Evolutionary conservation across 37 sponge, comb jelly and placozoan species (phyloP), one percentile per base, ranked within the genome.

Genomic region (Ephydatia muelleri): DNA sequence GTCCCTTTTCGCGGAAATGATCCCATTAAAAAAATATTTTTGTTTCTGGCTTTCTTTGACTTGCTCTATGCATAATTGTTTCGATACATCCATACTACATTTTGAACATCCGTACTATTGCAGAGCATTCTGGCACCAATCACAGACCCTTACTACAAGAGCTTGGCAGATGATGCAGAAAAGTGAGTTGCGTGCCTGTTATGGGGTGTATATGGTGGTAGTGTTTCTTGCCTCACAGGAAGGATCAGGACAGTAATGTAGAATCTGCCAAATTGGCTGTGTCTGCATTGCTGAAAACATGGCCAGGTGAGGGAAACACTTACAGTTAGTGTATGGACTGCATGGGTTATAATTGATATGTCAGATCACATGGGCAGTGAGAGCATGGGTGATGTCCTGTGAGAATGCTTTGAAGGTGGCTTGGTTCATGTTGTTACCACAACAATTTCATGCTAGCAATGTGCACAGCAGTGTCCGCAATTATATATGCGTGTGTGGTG

Each of bases 121-220:
- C 70, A 90, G 88, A 72, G 64, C 34, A 29, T 94, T 19, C 70
- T 94, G 39, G 94, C 94, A 33, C 94, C 94, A 30, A 85, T 94
- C 73, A 94, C 94, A 22, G 94, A 94, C 79, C 76, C 91, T 0
- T 92, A 94, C 66, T 94, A 87, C 48, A 26, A 81, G 2, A 71
- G 67, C 80, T 49, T 38, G 22, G 73, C 65, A 0, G 77, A 80
- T 0, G 85, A 85, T 0, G 3, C n/a, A 26, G 40, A 75, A 21
- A 30, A 71, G 72, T 71, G 21, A 71, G 30, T 71, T 71, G 30
- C 14, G 9, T 9, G n/a, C 30, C 72, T 13, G 72, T 71, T 28
- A 71, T 57, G 57, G 25, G 14, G 12, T n/a, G 30, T 34, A 69
- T 69, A 69, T 11, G 30, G 30, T 71, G 21, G 32, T 71, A 21